Percentiles rank a stretch among this genome's conserved stretches.
phyloP scores from a whole-genome alignment of 2,888 invertebrate genomes.

The Clitarchus hookeri region DNA sequence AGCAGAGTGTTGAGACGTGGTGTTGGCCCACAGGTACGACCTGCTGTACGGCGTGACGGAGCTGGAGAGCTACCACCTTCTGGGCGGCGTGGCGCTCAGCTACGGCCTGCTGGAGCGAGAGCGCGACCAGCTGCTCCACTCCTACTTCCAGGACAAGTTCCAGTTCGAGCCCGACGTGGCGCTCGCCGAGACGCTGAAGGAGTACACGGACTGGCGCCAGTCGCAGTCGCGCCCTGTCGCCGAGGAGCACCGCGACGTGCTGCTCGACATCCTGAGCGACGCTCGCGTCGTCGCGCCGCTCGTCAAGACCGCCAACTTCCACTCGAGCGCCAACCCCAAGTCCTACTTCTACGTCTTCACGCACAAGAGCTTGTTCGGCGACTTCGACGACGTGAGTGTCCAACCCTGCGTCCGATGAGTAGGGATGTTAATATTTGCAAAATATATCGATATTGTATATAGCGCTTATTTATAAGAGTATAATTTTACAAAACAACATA shows the following conservation, averaged over 20 bases:
- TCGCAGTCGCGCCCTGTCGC: slow-evolving; percentile 60
- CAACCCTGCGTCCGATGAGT: background rate
- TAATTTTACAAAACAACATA: no score
- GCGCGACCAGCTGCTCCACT: slow-evolving; percentile 51
- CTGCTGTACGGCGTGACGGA: slow-evolving; percentile 85
- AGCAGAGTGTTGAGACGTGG: background rate
- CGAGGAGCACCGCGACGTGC: slow-evolving; percentile 72
- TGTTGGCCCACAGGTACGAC: slow-evolving; percentile 67
- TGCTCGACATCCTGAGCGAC: slow-evolving; percentile 88
- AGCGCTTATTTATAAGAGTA: no score
- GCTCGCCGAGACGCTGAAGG: slow-evolving; percentile 65
- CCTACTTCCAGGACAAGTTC: slow-evolving; percentile 61
- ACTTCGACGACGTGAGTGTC: slow-evolving; percentile 73
- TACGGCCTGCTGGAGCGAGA: slow-evolving; percentile 77
- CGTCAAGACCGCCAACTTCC: slow-evolving; percentile 74
- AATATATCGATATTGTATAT: no score
- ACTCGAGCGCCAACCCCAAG: slow-evolving; percentile 73
- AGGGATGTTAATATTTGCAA: no score
- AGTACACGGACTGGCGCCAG: slow-evolving; percentile 54
- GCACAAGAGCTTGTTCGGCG: slow-evolving; percentile 79
- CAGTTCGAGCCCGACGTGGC: slow-evolving; percentile 74
- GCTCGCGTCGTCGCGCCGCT: slow-evolving; percentile 84
- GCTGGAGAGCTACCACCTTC: slow-evolving; percentile 76
- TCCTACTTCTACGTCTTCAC: slow-evolving; percentile 89
- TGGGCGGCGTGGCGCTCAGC: slow-evolving; percentile 71